Evolutionary conservation across 2,113 vertebrate genomes (phyloP), one percentile per base, ranked within the genome.

Genomic region (Chaetorhynchus papuensis): DNA sequence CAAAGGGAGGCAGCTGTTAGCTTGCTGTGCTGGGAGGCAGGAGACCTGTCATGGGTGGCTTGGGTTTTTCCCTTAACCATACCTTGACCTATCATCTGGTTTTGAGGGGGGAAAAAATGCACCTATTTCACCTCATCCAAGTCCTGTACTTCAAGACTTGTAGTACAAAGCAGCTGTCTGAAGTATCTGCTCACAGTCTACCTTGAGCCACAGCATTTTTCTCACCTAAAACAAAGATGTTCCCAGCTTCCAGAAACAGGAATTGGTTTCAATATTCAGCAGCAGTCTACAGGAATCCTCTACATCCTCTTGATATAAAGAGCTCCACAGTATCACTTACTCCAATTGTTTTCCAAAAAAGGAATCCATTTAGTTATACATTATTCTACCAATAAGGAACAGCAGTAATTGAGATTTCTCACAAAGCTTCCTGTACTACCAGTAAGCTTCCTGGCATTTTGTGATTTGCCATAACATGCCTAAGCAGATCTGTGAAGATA

Each of bases 371-470:
- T 30, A 50, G 56, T 39, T 50, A 15, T 1, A 2, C 6, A 53
- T 61, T 45, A 61, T 8, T 17, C 63, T 47, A 80, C n/a, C 49
- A 83, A 7, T 27, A 83, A 83, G 53, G 33, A 93, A 72, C 0
- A 82, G 41, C 82, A 89, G 30, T 14, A 37, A 80, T 50, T 37
- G 56, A 82, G 49, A 66, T 35, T 74, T 86, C 86, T 83, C 85
- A 68, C 69, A 78, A 84, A 80, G 75, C 54, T 87, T 84, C 69
- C 81, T 42, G 47, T 10, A 66, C 27, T 65, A 3, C 41, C 81
- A 88, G 59, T 52, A 87, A 89, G 93, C 92, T 92, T 63, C 60
- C 88, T 83, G 83, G 83, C 90, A 92, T 90, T 94, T 57, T 86
- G 65, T 72, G 83, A 75, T 94, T 83, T 92, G 86, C 81, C 86